phyloP scores from a whole-genome alignment of 2,888 invertebrate species.

The Macaria notata region DNA sequence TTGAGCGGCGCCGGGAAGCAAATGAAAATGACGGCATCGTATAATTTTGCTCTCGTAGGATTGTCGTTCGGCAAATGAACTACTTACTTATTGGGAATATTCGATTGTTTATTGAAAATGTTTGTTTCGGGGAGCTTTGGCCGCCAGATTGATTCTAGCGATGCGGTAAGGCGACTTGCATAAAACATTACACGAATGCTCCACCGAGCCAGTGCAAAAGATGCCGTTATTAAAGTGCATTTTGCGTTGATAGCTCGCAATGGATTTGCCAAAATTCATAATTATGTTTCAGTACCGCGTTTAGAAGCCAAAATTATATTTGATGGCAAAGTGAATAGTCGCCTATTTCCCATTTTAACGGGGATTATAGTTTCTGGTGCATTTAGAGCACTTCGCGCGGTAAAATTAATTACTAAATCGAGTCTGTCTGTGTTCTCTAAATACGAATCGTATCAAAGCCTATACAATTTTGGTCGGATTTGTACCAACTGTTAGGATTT shows the following conservation, averaged over 20 bases:
- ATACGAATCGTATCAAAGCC: constrained; percentile 62
- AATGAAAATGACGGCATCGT: constrained; percentile 74
- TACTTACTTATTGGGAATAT: constrained; percentile 37
- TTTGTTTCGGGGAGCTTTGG: constrained; percentile 31
- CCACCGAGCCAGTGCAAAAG: constrained; percentile 28
- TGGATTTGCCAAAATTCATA: constrained; percentile 62
- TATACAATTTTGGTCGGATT: constrained; percentile 48
- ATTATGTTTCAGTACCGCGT: constrained; percentile 58
- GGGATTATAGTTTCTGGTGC: constrained; percentile 80
- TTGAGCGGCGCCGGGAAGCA: constrained; percentile 66
- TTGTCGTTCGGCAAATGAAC: constrained; percentile 60
- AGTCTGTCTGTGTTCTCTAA: constrained; percentile 63
- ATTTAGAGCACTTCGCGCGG: constrained; percentile 76
- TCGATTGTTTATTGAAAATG: constrained; percentile 25
- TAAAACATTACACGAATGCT: constrained; percentile 33
- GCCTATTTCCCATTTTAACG: constrained; percentile 78
- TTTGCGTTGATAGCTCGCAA: constrained; percentile 33
- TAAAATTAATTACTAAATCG: constrained; percentile 81
- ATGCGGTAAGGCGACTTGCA: constrained; percentile 26
- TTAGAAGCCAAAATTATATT: constrained; percentile 78
- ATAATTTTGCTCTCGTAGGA: constrained; percentile 64
- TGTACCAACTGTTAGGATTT: constrained; percentile 38
- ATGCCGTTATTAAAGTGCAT: constrained; percentile 37
- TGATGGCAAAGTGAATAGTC: constrained; percentile 72
- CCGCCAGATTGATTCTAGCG: constrained; percentile 10